These are phyloP conservation scores for Nyctereutes procyonoides DNA, from an alignment of 2,113 vertebrate species.

Conservation along the genomic window DNA sequence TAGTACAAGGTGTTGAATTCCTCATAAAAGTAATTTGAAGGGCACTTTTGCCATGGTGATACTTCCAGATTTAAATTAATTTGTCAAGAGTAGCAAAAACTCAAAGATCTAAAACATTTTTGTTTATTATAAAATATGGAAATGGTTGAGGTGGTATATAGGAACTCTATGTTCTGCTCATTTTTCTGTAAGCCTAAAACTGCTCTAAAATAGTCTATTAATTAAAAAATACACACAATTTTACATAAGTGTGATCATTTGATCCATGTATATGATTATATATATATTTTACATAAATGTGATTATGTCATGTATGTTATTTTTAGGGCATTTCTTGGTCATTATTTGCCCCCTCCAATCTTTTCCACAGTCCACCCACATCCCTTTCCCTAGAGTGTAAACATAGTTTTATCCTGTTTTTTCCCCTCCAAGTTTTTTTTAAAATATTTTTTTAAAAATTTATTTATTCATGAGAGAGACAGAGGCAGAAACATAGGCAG, in stretches of 20 bases:
- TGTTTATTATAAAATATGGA: not conserved
- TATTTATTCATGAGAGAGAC: too few species aligned
- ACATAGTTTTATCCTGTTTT: not conserved
- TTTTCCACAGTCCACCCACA: not conserved
- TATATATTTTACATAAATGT: not conserved
- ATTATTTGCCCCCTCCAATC: not conserved
- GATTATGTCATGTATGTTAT: not conserved
- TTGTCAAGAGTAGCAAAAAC: not conserved
- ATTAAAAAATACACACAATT: not conserved
- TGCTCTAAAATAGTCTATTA: not conserved
- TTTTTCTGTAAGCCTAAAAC: slow-evolving; percentile 33
- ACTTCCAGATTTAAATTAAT: slow-evolving; percentile 16
- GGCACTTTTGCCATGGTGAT: not conserved
- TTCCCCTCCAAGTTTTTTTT: not conserved
- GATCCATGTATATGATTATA: not conserved
- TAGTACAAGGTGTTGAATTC: not conserved
- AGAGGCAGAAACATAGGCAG: too few species aligned
- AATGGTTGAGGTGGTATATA: not conserved
- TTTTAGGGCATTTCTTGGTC: not conserved
- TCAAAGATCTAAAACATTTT: not conserved
- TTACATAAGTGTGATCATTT: not conserved
- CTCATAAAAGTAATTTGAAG: not conserved
- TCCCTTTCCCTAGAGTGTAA: not conserved
- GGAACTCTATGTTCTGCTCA: not conserved
- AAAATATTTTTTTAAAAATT: too few species aligned